Evolutionary conservation across 1,140 invertebrate species (phyloP).

Genomic region (Zaprionus kolodkinae): DNA sequence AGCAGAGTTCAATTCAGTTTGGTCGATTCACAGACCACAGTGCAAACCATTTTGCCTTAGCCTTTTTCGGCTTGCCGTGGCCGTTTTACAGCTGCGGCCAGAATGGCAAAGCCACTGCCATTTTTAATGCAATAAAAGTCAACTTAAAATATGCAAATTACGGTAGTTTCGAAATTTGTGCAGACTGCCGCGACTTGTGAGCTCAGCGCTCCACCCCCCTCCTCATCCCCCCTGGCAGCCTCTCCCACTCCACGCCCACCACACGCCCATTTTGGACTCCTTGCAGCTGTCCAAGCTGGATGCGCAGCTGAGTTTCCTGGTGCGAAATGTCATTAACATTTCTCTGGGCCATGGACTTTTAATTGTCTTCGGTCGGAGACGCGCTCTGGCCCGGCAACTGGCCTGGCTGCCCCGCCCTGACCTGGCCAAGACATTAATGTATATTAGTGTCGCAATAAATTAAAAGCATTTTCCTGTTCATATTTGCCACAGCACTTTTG

Average conservation of each 20-base stretch:
- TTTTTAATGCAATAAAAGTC: conserved; percentile 83
- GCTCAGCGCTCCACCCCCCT: conserved; percentile 24
- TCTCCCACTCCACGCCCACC: not conserved
- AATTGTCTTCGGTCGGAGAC: conserved; percentile 71
- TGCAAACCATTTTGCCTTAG: conserved; percentile 31
- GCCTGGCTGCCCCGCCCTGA: conserved; percentile 15
- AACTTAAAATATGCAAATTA: conserved; percentile 83
- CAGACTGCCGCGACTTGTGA: conserved; percentile 57
- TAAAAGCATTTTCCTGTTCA: conserved; percentile 82
- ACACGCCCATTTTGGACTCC: not conserved
- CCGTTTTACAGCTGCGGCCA: conserved; percentile 64
- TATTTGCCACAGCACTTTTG: conserved; percentile 61
- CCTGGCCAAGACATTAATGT: conserved; percentile 79
- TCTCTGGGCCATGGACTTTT: conserved; percentile 81
- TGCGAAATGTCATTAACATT: conserved; percentile 77
- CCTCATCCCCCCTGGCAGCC: too few relatives aligned
- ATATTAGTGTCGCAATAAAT: conserved; percentile 81
- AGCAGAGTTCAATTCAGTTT: not conserved
- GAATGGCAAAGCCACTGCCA: conserved; percentile 72
- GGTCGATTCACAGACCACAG: conserved; percentile 4
- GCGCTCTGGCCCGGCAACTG: not conserved
- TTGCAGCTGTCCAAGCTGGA: conserved; percentile 27
- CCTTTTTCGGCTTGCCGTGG: conserved; percentile 20
- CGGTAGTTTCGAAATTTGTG: conserved; percentile 80
- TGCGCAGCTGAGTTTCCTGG: conserved; percentile 30